Evolutionary conservation across 2,888 invertebrate species (phyloP).

Genomic region (Ganaspis brasiliensis): DNA sequence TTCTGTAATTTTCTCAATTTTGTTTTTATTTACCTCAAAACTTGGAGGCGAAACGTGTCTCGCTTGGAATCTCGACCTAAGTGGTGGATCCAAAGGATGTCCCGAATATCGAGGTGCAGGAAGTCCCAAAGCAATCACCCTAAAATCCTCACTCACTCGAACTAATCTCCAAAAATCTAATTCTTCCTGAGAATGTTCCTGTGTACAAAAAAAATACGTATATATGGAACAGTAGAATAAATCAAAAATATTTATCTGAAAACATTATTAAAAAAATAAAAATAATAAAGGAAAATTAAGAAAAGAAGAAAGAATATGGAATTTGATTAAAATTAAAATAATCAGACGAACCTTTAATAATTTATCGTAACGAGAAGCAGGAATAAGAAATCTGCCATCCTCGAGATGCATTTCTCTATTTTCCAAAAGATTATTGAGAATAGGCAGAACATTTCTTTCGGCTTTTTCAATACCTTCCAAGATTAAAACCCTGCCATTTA

Average conservation of each 20-base stretch:
- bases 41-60: constrained; percentile 88
- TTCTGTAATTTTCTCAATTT: too few relatives aligned
- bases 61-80: constrained; percentile 97
- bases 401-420: constrained; percentile 99
- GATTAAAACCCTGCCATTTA: constrained; percentile 92
- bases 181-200: constrained; percentile 91
- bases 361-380: constrained; percentile 94
- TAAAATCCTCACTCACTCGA: constrained; percentile 94
- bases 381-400: constrained; percentile 96
- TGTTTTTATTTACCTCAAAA: constrained; percentile 83
- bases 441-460: constrained; percentile 97
- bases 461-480: constrained; percentile 99
- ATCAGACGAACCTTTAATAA: constrained; percentile 89
- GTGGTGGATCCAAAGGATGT: constrained; percentile 96
- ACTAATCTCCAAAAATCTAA: constrained; percentile 94
- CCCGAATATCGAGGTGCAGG: constrained; percentile 94
- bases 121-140: constrained; percentile 95
- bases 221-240: not conserved
- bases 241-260: not conserved
- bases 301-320: not conserved
- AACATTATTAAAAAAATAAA: not conserved
- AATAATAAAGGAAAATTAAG: too few relatives aligned
- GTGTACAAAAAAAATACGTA: constrained; percentile 61
- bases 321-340: not conserved
- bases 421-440: constrained; percentile 97